These are phyloP conservation scores for Tipula lateralis DNA, from an alignment of 2,888 invertebrate species.

Conservation along the genomic window DNA sequence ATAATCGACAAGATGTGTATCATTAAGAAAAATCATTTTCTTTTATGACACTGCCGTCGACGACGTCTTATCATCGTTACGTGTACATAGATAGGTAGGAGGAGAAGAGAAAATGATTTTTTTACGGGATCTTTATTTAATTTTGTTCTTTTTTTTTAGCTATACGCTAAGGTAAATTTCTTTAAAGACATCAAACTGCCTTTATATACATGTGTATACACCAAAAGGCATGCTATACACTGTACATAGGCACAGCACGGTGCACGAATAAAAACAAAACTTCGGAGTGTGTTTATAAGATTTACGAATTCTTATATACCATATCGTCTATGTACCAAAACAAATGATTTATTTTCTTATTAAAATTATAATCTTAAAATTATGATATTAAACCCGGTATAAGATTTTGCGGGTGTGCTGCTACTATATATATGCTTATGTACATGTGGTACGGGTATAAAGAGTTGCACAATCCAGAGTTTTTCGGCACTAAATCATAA, in stretches of 20 bases:
- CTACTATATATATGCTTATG: background rate
- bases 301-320: background rate
- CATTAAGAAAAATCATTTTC: constrained; percentile 19
- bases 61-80: background rate
- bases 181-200: background rate
- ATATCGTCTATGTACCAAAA: background rate
- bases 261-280: background rate
- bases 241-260: background rate
- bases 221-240: background rate
- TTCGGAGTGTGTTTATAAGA: background rate
- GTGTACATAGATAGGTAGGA: background rate
- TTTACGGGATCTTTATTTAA: background rate
- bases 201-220: background rate
- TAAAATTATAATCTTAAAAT: background rate
- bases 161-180: background rate
- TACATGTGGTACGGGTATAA: background rate
- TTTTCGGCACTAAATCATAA: background rate
- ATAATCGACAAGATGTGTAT: constrained; percentile 5
- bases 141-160: background rate
- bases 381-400: background rate
- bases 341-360: background rate
- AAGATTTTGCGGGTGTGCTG: background rate
- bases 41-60: background rate
- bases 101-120: background rate
- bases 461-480: background rate